phyloP scores from a whole-genome alignment of 2,797 vertebrate species.

The Tarsius wallacei region DNA sequence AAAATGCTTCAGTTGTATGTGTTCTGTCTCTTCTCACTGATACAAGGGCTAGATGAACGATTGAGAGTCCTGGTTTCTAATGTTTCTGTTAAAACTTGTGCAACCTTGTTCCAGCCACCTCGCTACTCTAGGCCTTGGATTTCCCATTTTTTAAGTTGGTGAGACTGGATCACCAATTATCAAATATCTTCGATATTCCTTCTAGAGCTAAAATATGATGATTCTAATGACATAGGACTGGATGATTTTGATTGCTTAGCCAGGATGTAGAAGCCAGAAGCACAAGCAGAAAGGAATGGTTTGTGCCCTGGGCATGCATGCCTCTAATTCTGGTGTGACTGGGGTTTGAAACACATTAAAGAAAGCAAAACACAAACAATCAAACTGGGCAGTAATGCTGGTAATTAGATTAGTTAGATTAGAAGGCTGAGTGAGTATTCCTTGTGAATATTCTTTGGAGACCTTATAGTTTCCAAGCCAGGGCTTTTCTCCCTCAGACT shows the following conservation, averaged over 20 bases:
- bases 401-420: constrained; percentile 46
- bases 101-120: neutral
- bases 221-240: neutral
- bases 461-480: neutral
- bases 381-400: neutral
- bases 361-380: constrained; percentile 53
- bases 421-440: neutral
- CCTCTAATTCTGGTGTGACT: neutral
- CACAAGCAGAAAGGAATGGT: neutral
- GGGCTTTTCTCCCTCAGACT: neutral
- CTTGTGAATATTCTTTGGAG: neutral
- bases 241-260: neutral
- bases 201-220: neutral
- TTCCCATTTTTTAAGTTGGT: neutral
- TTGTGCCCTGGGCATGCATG: neutral
- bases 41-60: neutral
- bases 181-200: neutral
- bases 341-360: constrained; percentile 20
- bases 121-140: neutral
- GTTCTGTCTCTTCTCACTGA: neutral
- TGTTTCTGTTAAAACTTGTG: constrained; percentile 17
- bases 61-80: neutral
- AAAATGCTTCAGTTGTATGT: neutral
- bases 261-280: neutral
- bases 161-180: neutral